Base-by-base conservation (phyloP, 2,888 invertebrate species). In the Panopea generosa region DNA sequence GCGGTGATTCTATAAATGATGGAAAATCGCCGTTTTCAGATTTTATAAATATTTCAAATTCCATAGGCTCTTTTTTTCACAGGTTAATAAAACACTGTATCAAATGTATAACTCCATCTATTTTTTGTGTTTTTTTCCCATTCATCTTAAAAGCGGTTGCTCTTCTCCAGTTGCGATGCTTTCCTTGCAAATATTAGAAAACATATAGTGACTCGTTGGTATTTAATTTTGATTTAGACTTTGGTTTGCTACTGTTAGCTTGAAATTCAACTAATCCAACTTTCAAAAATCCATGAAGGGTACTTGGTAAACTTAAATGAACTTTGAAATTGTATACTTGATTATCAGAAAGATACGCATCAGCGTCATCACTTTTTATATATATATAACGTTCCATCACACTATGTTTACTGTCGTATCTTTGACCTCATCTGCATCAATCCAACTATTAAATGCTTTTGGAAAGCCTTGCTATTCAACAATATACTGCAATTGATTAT, bases 11-110 rank as follows among this genome's bases (percentile, higher is more conserved):
- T 59, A 80, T 55, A 2, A 60, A 7, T 69, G 69, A 43, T 16
- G 66, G 61, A 2, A 33, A 16, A 11, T 16, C 20, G 24, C 45
- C 73, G 4, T 59, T 16, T 27, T 38, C 62, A 0, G 4, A 9
- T 27, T 55, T 79, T 74, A 75, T 79, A 79, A 71, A 72, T 38
- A 79, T 63, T 40, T 63, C 62, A 18, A 77, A 70, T 45, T 68
- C 67, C 2, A 66, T 20, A 27, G 71, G 0, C 14, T 70, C 76
- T 33, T 24, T 45, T 56, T 43, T 61, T 73, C 22, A 77, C 45
- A 26, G 66, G 65, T 11, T 69, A 29, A 61, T 77, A 69, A 61
- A 60, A 73, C 11, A 63, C 63, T 0, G 49, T 55, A 18, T 76
- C 50, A 1, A 70, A 26, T 16, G 27, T 43, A 43, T 66, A 70